Conservation (phyloP, 2,888 invertebrate genomes). For the Masnerella sp. region DNA sequence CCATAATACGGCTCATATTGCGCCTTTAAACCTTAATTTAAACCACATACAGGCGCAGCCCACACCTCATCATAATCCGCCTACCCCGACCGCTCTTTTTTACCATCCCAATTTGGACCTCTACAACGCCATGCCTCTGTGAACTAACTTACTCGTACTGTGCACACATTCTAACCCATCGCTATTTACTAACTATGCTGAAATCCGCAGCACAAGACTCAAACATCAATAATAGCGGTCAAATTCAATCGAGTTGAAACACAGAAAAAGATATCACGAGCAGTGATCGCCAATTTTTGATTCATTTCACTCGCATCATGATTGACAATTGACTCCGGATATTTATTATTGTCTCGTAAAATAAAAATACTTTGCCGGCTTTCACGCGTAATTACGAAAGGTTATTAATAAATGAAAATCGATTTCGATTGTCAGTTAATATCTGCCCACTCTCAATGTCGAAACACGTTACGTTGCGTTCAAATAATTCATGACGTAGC, state of each 20-base stretch:
- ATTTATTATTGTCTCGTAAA: conserved; percentile 25
- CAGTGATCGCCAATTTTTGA: conserved; percentile 41
- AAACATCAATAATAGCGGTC: conserved; percentile 35
- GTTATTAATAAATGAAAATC: conserved; percentile 48
- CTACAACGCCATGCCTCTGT: conserved; percentile 78
- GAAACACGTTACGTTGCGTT: conserved; percentile 49
- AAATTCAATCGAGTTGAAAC: conserved; percentile 20
- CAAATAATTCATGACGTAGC: conserved; percentile 53
- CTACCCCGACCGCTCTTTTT: conserved; percentile 82
- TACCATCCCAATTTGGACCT: conserved; percentile 77
- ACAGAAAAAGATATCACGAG: conserved; percentile 16
- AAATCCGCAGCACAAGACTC: conserved; percentile 57
- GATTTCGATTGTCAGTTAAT: conserved; percentile 53
- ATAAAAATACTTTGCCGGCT: conserved; percentile 30
- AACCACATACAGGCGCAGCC: conserved; percentile 78
- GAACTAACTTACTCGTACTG: conserved; percentile 75
- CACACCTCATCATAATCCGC: conserved; percentile 81
- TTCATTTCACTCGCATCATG: conserved; percentile 27
- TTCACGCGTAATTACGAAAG: conserved; percentile 39
- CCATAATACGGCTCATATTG: conserved; percentile 77
- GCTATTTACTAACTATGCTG: conserved; percentile 67
- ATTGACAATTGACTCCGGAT: conserved; percentile 37
- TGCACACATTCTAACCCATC: conserved; percentile 71
- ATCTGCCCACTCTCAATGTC: conserved; percentile 51
- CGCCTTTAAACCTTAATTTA: conserved; percentile 78